Conservation (phyloP, 1,140 invertebrate genomes). For the Monochamus saltuarius region DNA sequence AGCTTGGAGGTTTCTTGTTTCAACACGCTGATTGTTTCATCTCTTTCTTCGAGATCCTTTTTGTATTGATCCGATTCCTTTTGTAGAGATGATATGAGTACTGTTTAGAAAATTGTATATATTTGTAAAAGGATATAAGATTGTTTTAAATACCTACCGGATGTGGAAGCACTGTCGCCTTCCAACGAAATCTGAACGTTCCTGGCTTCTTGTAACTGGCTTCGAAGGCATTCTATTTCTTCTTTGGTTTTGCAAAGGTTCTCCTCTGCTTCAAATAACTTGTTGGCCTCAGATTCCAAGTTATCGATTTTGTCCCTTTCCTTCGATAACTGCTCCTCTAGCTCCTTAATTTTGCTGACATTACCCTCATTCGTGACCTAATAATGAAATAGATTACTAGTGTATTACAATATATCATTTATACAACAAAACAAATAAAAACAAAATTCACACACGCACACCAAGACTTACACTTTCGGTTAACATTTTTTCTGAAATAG, state of each 20-base stretch:
- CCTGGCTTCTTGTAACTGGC: conserved; percentile 31
- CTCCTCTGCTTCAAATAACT: conserved; percentile 60
- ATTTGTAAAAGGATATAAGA: not conserved
- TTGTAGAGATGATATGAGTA: conserved; percentile 29
- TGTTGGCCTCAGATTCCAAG: conserved; percentile 56
- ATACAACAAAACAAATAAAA: too few species aligned
- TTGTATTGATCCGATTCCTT: conserved; percentile 29
- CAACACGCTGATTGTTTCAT: conserved; percentile 29
- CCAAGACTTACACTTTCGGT: conserved; percentile 54
- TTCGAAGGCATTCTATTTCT: conserved; percentile 44
- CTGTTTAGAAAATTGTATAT: conserved; percentile 4
- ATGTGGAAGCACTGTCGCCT: conserved; percentile 25
- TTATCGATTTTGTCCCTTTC: conserved; percentile 55
- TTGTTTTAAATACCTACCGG: conserved; percentile 16
- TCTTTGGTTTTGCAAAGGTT: conserved; percentile 53
- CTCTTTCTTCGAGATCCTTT: conserved; percentile 32
- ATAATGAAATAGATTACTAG: conserved; percentile 6
- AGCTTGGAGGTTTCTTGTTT: conserved; percentile 25
- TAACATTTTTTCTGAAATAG: conserved; percentile 52
- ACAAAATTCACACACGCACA: too few species aligned
- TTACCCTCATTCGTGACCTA: conserved; percentile 55
- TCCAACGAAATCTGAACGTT: conserved; percentile 21
- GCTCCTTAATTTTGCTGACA: conserved; percentile 56
- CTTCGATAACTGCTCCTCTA: conserved; percentile 55
- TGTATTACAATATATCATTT: not conserved